Conservation (phyloP, 2,797 vertebrate genomes). For the Acanthurus leucopareius region DNA sequence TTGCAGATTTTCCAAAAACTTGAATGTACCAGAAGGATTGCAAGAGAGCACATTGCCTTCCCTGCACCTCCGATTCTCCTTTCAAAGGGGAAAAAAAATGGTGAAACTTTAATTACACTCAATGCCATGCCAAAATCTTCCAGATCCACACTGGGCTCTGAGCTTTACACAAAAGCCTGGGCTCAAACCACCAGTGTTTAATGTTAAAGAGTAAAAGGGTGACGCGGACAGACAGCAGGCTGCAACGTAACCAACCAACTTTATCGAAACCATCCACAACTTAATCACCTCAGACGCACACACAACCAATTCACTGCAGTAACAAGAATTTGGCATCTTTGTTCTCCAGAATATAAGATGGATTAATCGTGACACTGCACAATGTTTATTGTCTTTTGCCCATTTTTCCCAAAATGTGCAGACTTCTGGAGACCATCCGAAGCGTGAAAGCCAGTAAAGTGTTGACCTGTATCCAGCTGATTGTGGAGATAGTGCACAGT, state of each 20-base stretch:
- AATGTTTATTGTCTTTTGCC: conserved; percentile 57
- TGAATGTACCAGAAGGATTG: not conserved
- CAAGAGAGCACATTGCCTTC: not conserved
- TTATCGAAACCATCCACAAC: conserved; percentile 55
- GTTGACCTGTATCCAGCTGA: conserved; percentile 65
- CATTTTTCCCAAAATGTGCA: conserved; percentile 65
- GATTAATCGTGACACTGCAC: conserved; percentile 63
- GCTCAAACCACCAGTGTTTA: conserved; percentile 33
- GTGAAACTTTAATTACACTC: conserved; percentile 17
- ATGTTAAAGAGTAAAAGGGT: conserved; percentile 31
- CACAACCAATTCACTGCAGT: conserved; percentile 40
- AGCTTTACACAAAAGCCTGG: conserved; percentile 29
- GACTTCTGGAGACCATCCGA: conserved; percentile 54
- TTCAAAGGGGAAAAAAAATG: conserved; percentile 7
- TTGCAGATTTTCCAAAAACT: not conserved
- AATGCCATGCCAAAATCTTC: conserved; percentile 15
- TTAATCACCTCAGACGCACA: conserved; percentile 53
- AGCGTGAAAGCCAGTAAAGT: conserved; percentile 58
- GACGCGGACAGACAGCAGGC: conserved; percentile 58
- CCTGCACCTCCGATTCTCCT: conserved; percentile 6
- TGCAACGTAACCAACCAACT: conserved; percentile 41
- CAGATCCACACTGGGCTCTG: conserved; percentile 26
- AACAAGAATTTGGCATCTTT: conserved; percentile 58
- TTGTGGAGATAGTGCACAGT: conserved; percentile 55
- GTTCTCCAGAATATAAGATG: conserved; percentile 41